A percentile compares a stretch with the other conserved stretches of the same genome.
These are phyloP conservation scores for Drosophila elegans DNA, from an alignment of 1,140 invertebrate species.

Conservation along the genomic window DNA sequence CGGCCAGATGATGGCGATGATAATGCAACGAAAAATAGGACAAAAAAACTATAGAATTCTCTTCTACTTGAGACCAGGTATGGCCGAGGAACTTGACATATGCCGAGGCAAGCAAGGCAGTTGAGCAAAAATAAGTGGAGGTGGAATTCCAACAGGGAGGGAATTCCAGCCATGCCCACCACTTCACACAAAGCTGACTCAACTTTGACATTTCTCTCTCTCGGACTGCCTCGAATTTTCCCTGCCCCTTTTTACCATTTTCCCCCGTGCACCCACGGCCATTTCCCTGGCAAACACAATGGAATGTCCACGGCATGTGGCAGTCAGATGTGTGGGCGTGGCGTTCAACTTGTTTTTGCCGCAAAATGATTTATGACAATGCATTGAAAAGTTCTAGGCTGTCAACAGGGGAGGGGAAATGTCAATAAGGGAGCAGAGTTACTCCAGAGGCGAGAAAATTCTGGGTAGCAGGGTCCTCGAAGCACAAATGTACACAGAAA, in stretches of 20 bases:
- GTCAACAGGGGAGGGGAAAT: conserved; percentile 44
- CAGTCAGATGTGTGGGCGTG: conserved; percentile 55
- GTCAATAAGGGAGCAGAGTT: conserved; percentile 48
- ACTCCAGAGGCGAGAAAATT: conserved; percentile 9
- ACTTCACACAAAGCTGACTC: conserved; percentile 39
- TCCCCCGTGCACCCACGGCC: neutral
- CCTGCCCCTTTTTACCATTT: neutral
- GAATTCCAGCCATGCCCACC: conserved; percentile 15
- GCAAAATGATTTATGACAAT: conserved; percentile 80
- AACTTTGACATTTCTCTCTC: conserved; percentile 66
- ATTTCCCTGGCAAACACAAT: conserved; percentile 34
- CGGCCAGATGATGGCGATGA: conserved; percentile 8
- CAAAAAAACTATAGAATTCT: conserved; percentile 1
- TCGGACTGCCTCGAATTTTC: conserved; percentile 18
- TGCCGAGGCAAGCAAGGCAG: conserved; percentile 10
- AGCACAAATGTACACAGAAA: neutral
- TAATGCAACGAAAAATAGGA: conserved; percentile 37
- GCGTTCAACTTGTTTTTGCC: conserved; percentile 66
- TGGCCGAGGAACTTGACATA: conserved; percentile 33
- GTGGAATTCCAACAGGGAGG: conserved; percentile 25
- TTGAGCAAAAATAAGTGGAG: conserved; percentile 25
- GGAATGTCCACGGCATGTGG: conserved; percentile 56
- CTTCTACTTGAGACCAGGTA: conserved; percentile 23
- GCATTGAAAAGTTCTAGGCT: conserved; percentile 66
- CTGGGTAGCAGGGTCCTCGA: neutral